Conservation (phyloP, 2,113 vertebrate species). For the Notechis scutatus region DNA sequence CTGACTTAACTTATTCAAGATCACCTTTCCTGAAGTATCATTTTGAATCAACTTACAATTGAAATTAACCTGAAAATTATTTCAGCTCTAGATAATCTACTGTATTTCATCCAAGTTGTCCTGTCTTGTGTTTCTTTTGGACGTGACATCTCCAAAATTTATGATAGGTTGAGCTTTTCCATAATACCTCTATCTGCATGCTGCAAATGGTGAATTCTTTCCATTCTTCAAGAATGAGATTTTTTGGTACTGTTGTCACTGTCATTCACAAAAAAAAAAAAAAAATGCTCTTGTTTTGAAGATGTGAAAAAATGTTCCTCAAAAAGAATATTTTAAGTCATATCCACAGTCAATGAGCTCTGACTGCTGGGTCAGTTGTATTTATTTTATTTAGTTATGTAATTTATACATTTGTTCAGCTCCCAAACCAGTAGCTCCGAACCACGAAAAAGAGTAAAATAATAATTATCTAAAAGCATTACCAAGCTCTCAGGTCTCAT, state of each 20-base stretch:
- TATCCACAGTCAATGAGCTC: not conserved
- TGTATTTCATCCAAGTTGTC: not conserved
- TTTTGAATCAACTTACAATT: not conserved
- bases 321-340: not conserved
- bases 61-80: not conserved
- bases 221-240: not conserved
- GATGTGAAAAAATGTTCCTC: not conserved
- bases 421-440: not conserved
- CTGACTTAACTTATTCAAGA: not conserved
- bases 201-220: not conserved
- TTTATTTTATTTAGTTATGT: not conserved
- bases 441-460: not conserved
- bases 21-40: not conserved
- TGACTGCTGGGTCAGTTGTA: not conserved
- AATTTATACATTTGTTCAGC: not conserved
- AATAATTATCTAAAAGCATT: not conserved
- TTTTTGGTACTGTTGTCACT: not conserved
- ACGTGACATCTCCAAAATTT: not conserved
- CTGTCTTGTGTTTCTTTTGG: not conserved
- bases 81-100: not conserved
- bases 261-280: not conserved
- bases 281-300: not conserved
- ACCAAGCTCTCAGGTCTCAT: not conserved
- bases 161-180: not conserved
- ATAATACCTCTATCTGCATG: not conserved